phyloP scores from a whole-genome alignment of 2,797 vertebrate genomes.

The Eidolon dupreanum region DNA sequence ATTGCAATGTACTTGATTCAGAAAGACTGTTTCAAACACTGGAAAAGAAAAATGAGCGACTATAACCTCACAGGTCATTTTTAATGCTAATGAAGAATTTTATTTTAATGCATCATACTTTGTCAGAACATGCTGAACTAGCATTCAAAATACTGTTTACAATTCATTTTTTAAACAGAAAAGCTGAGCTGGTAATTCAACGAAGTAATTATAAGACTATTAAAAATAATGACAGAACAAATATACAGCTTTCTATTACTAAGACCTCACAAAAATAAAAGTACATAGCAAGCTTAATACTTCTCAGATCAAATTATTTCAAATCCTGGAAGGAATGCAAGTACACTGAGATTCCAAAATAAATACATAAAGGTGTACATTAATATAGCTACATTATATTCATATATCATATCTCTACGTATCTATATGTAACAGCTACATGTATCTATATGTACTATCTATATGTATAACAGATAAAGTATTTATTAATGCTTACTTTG shows the following conservation, averaged over 20 bases:
- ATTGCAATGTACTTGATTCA: slow-evolving; percentile 57
- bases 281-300: slow-evolving; percentile 24
- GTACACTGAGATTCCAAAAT: neutral
- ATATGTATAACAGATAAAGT: neutral
- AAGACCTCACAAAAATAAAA: slow-evolving; percentile 66
- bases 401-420: neutral
- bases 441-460: neutral
- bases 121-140: slow-evolving; percentile 77
- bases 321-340: slow-evolving; percentile 49
- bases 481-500: neutral
- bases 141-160: slow-evolving; percentile 77
- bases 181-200: slow-evolving; percentile 76
- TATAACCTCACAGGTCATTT: slow-evolving; percentile 56
- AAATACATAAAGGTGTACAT: neutral
- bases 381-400: neutral
- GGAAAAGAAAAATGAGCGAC: slow-evolving; percentile 58
- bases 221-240: slow-evolving; percentile 68
- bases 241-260: slow-evolving; percentile 22
- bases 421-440: neutral
- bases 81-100: slow-evolving; percentile 63
- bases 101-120: slow-evolving; percentile 61
- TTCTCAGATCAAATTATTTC: slow-evolving; percentile 33
- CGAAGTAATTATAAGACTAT: slow-evolving; percentile 74
- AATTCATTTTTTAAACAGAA: slow-evolving; percentile 72
- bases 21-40: neutral